Conservation (phyloP, 1,140 invertebrate species). For the Bicyclus anynana region DNA sequence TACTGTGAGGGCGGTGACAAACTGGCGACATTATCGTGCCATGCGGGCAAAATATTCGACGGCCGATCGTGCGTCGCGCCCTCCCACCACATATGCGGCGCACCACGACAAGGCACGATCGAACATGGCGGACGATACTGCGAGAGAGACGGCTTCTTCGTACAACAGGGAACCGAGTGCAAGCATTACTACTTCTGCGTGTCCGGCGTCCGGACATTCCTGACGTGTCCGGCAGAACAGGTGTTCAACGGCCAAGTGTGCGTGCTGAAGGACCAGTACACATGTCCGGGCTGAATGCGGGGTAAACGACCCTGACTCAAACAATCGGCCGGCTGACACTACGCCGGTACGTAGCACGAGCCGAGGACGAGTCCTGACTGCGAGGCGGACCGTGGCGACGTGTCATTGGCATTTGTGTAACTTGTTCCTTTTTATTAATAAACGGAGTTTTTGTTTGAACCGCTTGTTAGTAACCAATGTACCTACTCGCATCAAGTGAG, state of each 20-base stretch:
- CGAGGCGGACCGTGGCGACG: constrained; percentile 23
- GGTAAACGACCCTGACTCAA: constrained; percentile 10
- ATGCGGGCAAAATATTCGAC: constrained; percentile 77
- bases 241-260: constrained; percentile 78
- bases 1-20: constrained; percentile 77
- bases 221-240: constrained; percentile 56
- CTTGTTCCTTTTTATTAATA: not conserved
- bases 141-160: constrained; percentile 76
- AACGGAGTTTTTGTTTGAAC: too few species aligned
- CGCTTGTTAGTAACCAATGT: too few species aligned
- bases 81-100: constrained; percentile 57
- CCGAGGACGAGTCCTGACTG: too few species aligned
- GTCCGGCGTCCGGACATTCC: constrained; percentile 54
- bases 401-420: constrained; percentile 17
- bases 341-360: too few species aligned
- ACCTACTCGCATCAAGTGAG: too few species aligned
- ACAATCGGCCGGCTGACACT: constrained; percentile 10
- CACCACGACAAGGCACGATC: constrained; percentile 32
- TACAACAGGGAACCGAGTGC: constrained; percentile 74
- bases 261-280: constrained; percentile 64
- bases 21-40: constrained; percentile 76
- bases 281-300: constrained; percentile 68
- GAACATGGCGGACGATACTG: constrained; percentile 52
- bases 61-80: constrained; percentile 72
- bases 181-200: constrained; percentile 78